Conservation (phyloP, 1,140 invertebrate species). For the Cotesia chilonis region DNA sequence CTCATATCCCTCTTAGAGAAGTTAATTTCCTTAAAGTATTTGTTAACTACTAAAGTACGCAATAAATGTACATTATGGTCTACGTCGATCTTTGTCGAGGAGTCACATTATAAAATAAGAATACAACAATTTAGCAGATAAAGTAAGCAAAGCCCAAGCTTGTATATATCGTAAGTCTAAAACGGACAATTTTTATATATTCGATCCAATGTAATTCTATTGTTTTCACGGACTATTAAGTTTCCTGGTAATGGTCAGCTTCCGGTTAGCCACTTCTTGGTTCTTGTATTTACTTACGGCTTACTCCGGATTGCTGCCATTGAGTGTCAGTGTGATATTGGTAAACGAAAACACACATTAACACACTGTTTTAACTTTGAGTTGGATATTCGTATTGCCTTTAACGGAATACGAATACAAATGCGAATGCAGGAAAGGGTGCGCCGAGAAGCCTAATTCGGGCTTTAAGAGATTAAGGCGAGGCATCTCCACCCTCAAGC, state of each 20-base stretch:
- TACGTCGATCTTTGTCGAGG: too few species aligned
- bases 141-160: background rate
- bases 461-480: conserved; percentile 60
- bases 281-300: background rate
- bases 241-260: conserved; percentile 58
- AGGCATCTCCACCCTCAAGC: conserved; percentile 44
- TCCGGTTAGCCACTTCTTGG: conserved; percentile 52
- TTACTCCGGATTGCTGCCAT: background rate
- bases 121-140: background rate
- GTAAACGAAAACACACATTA: too few species aligned
- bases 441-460: conserved; percentile 59
- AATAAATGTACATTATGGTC: too few species aligned
- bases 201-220: conserved; percentile 61
- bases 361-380: too few species aligned
- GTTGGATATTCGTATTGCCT: conserved; percentile 11
- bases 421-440: conserved; percentile 65
- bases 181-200: conserved; percentile 56
- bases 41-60: too few species aligned
- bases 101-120: too few species aligned
- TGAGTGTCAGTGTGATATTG: too few species aligned
- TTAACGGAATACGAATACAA: conserved; percentile 43
- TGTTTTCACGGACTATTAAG: conserved; percentile 67
- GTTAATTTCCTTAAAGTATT: too few species aligned
- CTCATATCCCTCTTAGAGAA: too few species aligned
- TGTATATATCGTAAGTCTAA: background rate